Conservation (phyloP, 2,797 vertebrate species). For the Coendou prehensilis region DNA sequence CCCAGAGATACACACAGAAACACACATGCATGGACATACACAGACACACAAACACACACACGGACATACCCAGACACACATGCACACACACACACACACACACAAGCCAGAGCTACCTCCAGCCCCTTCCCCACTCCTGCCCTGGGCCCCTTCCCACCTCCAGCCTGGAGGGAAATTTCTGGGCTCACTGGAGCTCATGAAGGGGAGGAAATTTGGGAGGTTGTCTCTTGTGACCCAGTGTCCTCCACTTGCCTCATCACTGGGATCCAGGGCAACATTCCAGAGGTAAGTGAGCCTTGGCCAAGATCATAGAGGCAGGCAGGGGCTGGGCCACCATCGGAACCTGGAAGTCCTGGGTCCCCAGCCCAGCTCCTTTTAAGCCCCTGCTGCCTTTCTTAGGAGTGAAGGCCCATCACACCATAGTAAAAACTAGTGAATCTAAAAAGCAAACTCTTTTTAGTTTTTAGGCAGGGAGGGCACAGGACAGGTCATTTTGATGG, state of each 20-base stretch:
- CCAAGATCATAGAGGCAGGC: not conserved
- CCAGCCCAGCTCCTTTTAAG: not conserved
- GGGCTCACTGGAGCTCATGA: not conserved
- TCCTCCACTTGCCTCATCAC: too few species aligned
- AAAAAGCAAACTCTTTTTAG: too few species aligned
- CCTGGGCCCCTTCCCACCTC: too few species aligned
- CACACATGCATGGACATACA: not conserved
- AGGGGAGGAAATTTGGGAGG: not conserved
- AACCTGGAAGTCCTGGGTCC: not conserved
- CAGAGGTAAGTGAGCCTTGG: not conserved
- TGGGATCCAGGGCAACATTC: not conserved
- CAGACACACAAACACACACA: not conserved
- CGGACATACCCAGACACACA: too few species aligned
- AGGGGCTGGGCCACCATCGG: not conserved
- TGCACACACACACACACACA: not conserved
- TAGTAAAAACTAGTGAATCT: accelerated
- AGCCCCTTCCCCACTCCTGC: too few species aligned
- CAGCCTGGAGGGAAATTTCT: not conserved
- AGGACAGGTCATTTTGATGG: not conserved
- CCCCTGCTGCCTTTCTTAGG: not conserved
- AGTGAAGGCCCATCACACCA: not conserved
- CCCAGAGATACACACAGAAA: not conserved
- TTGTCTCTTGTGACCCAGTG: not conserved
- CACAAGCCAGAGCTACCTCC: not conserved
- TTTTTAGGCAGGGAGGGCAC: too few species aligned